phyloP scores from a whole-genome alignment of 2,113 vertebrate species.

The Percina caprodes region DNA sequence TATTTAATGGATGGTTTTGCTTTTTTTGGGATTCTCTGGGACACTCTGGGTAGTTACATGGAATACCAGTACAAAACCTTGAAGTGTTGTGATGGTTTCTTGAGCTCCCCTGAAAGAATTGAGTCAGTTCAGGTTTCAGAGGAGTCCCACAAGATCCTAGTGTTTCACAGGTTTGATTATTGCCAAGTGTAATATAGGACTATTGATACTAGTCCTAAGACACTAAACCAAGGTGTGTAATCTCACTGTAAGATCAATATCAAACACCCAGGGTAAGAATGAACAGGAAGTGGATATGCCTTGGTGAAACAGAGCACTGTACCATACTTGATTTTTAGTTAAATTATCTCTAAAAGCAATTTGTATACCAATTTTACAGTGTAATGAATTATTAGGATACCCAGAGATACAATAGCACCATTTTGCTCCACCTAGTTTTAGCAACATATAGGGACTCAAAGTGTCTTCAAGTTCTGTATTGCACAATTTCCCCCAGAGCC shows the following conservation, averaged over 20 bases:
- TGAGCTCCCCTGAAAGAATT: background rate
- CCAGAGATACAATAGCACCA: background rate
- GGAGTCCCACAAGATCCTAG: background rate
- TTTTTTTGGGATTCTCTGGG: no score
- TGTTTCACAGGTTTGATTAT: background rate
- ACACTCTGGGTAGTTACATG: background rate
- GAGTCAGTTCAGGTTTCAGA: slow-evolving; percentile 16
- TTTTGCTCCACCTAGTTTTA: background rate
- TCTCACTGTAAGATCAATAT: background rate
- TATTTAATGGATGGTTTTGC: no score
- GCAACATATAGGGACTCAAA: background rate
- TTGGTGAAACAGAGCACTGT: no score
- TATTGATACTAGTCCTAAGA: background rate
- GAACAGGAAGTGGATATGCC: background rate
- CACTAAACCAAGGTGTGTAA: background rate
- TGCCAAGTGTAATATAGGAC: background rate
- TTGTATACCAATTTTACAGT: background rate
- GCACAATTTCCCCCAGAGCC: background rate
- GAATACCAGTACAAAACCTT: no score
- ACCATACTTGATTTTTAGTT: slow-evolving; percentile 16
- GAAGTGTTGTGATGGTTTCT: background rate
- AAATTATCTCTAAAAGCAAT: background rate
- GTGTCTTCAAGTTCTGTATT: background rate
- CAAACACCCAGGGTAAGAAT: background rate
- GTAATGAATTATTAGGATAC: background rate